Evolutionary conservation across 1,140 invertebrate genomes (phyloP), one percentile per base, ranked within the genome.

Genomic region (Drosophila gunungcola): DNA sequence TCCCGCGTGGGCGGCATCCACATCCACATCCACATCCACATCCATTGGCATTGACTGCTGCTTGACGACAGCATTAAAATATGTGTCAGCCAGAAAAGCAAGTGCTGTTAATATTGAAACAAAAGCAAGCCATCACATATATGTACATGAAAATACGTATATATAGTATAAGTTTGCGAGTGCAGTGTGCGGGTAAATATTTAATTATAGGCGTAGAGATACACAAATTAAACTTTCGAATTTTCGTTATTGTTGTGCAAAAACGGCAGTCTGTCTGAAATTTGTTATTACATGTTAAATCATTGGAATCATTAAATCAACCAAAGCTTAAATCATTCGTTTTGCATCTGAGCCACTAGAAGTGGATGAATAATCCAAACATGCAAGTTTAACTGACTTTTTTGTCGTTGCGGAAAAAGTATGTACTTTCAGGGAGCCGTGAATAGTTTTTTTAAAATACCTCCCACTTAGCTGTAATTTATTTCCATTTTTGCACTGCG

Each of bases 31-130:
- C 16, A 21, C 16, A 21, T 21, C 16, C 16, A 21, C 16, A 1
- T 21, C 25, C 32, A 70, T 48, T 69, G 46, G 55, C 57, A 62
- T 43, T 25, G 58, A 51, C 51, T 36, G 36, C 68, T 72, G 80
- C 82, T 75, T 85, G 82, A 85, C 82, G 83, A 86, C 82, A 85
- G 82, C 78, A 73, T 63, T 62, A 32, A 51, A 63, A 52, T 61
- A 56, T 82, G 56, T 81, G 64, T 63, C 78, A 80, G 65, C 46
- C 21, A 41, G 32, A 69, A 54, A 13, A 32, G 41, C 63, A 68
- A 70, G 51, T 70, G 61, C 39, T 32, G 63, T 52, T 41, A 25
- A 29, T 32, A 46, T 12, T 55, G 41, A 39, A 69, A 53, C 63
- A 67, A 55, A 67, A 56, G 49, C 53, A 49, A 38, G 36, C 39